Evolutionary conservation across 2,888 invertebrate species (phyloP).

Genomic region (Erebia palarica): DNA sequence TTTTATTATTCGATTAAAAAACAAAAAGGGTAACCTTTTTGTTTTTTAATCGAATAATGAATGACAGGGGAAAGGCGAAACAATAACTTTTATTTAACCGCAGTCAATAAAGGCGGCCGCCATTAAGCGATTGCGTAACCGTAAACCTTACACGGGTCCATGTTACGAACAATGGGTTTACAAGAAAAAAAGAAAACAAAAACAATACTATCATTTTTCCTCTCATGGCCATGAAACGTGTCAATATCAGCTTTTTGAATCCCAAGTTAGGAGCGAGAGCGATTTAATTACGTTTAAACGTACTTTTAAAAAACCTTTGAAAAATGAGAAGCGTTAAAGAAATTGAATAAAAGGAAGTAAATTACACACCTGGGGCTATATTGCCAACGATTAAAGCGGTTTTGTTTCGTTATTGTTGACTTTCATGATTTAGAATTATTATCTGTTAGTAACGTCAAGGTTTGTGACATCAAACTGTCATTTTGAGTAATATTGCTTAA

Average conservation of each 20-base stretch:
- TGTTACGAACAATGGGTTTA: conserved; percentile 22
- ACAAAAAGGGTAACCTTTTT: too few species aligned
- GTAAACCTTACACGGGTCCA: conserved; percentile 31
- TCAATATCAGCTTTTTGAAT: conserved; percentile 17
- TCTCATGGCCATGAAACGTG: conserved; percentile 29
- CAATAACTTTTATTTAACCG: conserved; percentile 6
- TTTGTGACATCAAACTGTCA: too few species aligned
- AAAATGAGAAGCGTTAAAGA: too few species aligned
- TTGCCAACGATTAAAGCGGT: too few species aligned
- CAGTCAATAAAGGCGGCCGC: conserved; percentile 7
- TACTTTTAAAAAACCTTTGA: not conserved
- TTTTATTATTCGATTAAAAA: too few species aligned
- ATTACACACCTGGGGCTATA: too few species aligned
- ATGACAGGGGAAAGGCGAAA: not conserved
- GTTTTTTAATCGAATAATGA: too few species aligned
- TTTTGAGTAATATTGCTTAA: too few species aligned
- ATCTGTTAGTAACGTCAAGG: too few species aligned
- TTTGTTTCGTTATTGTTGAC: too few species aligned
- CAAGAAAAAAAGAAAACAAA: conserved; percentile 16
- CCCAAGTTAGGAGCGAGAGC: conserved; percentile 34
- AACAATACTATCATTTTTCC: conserved; percentile 38
- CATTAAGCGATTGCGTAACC: conserved; percentile 29
- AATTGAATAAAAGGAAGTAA: too few species aligned
- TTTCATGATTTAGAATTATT: too few species aligned
- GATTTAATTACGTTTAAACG: conserved; percentile 20